Conservation (phyloP, 2,888 invertebrate genomes). For the Schizaphis graminum region DNA sequence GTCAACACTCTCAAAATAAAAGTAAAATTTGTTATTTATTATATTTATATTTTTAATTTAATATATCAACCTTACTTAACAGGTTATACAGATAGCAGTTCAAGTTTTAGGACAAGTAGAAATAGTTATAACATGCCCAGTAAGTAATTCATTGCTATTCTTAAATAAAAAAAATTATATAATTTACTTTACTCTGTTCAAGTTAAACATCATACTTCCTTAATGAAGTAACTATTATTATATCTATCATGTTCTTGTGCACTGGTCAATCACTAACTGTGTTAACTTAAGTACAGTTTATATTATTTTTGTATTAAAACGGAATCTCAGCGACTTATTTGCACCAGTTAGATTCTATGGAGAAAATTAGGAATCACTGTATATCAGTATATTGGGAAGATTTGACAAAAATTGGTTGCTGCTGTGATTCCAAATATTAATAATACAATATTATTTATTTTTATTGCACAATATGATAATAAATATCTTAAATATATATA, state of each 20-base stretch:
- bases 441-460: not conserved
- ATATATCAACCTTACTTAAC: not conserved
- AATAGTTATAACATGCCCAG: slow-evolving; percentile 40
- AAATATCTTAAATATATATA: too few relatives aligned
- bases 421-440: not conserved
- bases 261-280: too few relatives aligned
- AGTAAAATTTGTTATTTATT: slow-evolving; percentile 45
- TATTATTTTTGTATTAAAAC: not conserved
- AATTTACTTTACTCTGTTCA: not conserved
- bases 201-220: too few relatives aligned
- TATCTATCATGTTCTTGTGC: too few relatives aligned
- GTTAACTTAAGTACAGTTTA: too few relatives aligned
- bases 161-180: not conserved
- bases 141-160: slow-evolving; percentile 9
- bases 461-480: not conserved
- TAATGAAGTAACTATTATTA: too few relatives aligned
- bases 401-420: not conserved
- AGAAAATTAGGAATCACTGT: not conserved
- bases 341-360: not conserved
- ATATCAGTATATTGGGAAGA: not conserved
- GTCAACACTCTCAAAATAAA: slow-evolving; percentile 37
- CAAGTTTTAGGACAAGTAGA: slow-evolving; percentile 14
- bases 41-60: not conserved
- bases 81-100: slow-evolving; percentile 35
- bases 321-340: not conserved